These are phyloP conservation scores for Paralichthys olivaceus DNA, from an alignment of 2,113 vertebrate species.

Conservation along the genomic window DNA sequence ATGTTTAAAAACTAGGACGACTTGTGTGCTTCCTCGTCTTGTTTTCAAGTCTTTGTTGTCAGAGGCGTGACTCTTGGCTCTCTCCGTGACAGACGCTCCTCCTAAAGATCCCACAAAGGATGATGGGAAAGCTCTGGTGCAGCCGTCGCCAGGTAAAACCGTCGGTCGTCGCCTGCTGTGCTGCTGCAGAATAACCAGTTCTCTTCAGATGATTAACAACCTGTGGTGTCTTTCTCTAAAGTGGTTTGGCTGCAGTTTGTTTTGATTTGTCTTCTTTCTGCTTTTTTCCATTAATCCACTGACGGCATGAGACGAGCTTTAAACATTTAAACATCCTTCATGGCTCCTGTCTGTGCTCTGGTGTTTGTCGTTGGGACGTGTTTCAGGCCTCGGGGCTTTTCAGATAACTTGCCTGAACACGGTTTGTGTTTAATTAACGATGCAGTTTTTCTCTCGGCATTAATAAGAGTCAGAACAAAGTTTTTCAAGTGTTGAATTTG, in stretches of 20 bases:
- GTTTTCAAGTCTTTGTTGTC: background rate
- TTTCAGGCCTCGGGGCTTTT: too few species aligned
- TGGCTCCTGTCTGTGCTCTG: background rate
- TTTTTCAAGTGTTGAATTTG: too few species aligned
- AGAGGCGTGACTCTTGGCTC: constrained; percentile 56
- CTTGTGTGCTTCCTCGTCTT: background rate
- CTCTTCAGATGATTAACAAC: background rate
- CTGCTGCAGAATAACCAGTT: background rate
- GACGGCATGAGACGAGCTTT: background rate
- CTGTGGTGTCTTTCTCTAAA: too few species aligned
- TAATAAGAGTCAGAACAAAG: too few species aligned
- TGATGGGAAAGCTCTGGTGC: constrained; percentile 59
- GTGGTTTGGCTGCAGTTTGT: background rate
- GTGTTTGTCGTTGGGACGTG: too few species aligned
- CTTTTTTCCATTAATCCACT: background rate
- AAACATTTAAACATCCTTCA: background rate
- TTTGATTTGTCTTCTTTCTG: background rate
- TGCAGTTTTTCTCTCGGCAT: too few species aligned
- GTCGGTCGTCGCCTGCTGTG: background rate
- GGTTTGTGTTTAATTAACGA: too few species aligned
- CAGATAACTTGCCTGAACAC: too few species aligned
- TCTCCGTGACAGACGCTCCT: constrained; percentile 67
- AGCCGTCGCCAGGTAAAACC: constrained; percentile 72
- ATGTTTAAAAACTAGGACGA: constrained; percentile 16
- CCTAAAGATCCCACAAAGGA: constrained; percentile 67